Evolutionary conservation across 2,113 vertebrate species (phyloP), one percentile per base, ranked within the genome.

Genomic region (Aphyosemion australe): DNA sequence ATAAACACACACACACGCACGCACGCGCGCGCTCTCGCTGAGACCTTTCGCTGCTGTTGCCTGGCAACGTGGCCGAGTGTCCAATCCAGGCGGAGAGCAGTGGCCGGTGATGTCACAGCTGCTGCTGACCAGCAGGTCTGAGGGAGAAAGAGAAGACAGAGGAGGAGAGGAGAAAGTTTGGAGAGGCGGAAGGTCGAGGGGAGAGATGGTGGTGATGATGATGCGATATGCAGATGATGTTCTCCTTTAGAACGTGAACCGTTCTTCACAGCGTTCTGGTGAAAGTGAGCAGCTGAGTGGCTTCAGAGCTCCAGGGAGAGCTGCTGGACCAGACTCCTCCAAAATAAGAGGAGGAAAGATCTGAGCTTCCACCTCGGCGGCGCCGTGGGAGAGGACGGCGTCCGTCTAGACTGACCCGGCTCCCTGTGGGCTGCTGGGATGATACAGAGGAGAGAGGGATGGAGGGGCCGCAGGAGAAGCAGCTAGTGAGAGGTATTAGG

Each of bases 41-140:
- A 93, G 92, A 93, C 92, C 92, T 93, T 92, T 93, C 84, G 76
- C 90, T 92, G 87, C 90, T 93, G 92, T 93, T 93, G 92, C 92
- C 88, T 91, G 91, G 92, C 92, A 93, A 93, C 92, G 83, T 88
- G 89, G 86, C 87, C 90, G 69, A 91, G 68, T 92, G 90, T 92
- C 92, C 92, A 93, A 93, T 93, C 89, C 85, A 65, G 85, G 91
- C 45, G 51, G 85, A 89, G 90, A 89, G 83, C 89, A 89, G 90
- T 91, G 91, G 91, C 90, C 91, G 72, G 91, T 93, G 92, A 93
- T 92, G 91, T 93, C 92, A 93, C 91, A 85, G 88, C 85, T 89
- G 86, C 83, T 90, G 91, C 92, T 93, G 92, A 93, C 91, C 92
- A 93, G 90, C 91, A 86, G 76, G 71, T 81, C 65, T 85, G 70